Evolutionary conservation across 2,113 vertebrate species (phyloP), one percentile per base, ranked within the genome.

Genomic region (Typhlomys cinereus): DNA sequence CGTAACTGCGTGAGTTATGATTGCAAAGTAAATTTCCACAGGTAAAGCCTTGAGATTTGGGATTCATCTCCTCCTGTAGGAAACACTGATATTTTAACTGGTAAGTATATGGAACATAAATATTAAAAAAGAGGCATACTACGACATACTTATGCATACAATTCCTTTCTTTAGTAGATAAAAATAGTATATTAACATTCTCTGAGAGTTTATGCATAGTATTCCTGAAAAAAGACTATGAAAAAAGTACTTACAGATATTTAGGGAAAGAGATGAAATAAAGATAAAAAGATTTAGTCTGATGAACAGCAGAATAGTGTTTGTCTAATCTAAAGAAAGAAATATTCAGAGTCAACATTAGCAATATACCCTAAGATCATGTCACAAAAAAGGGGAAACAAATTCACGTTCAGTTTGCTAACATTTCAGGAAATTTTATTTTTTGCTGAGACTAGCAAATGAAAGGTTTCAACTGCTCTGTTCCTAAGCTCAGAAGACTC

Each of bases 151-250:
- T n/a, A n/a, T n/a, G n/a, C 39, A 70, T 62, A 86, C 79, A 93
- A 83, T 95, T 54, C 31, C 85, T 81, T 67, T 66, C 78, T 12
- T 87, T 46, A 79, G 20, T 46, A 84, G 64, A 48, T 59, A 62
- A 67, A 84, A 88, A 69, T 48, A 52, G 11, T 15, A 44, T 7
- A 73, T 57, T 81, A 75, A 73, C 17, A 80, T 62, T 88, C 25
- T 83, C 76, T 64, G 9, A 70, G 2, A 74, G 5, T 88, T 88
- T 34, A 82, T 10, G 83, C 85, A 86, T 80, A 82, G 41, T 54
- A 91, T 27, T 82, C 31, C 92, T 67, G 66, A 59, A 75, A 74
- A 74, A 93, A 92, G 13, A 89, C 34, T 83, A 62, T 74, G 21
- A 83, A 54, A 91, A 85, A 0, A 79, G 12, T 27, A 71, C 29